Evolutionary conservation across 2,113 vertebrate species (phyloP).

Genomic region (Gymnorhina tibicen): DNA sequence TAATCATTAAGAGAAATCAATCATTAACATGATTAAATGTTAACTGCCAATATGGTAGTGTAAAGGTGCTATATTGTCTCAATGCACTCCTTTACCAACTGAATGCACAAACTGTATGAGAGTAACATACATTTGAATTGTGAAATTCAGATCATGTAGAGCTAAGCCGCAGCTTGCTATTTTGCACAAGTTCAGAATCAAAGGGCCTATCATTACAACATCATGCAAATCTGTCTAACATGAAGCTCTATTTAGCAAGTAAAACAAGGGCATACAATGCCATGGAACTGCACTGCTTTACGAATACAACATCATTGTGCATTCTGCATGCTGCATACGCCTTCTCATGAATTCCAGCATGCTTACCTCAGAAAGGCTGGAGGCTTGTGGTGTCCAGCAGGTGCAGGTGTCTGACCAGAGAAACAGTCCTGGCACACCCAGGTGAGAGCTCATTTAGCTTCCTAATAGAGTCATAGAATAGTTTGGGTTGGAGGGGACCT

Average conservation of each 20-base stretch:
- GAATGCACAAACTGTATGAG: not conserved
- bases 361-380: not conserved
- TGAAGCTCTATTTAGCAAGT: not conserved
- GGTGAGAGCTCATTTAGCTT: not conserved
- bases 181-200: not conserved
- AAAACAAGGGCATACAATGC: not conserved
- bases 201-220: not conserved
- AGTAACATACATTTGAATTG: not conserved
- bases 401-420: not conserved
- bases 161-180: not conserved
- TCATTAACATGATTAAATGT: constrained; percentile 30
- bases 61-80: not conserved
- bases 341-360: not conserved
- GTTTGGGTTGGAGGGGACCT: not conserved
- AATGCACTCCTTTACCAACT: not conserved
- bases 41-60: not conserved
- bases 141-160: not conserved
- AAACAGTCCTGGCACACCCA: fast-evolving
- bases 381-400: not conserved
- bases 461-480: not conserved
- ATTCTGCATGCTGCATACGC: not conserved
- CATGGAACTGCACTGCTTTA: not conserved
- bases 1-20: not conserved
- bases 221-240: not conserved
- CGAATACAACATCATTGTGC: not conserved